These are phyloP conservation scores for Eurosta solidaginis DNA, from an alignment of 1,140 invertebrate genomes.

Conservation along the genomic window DNA sequence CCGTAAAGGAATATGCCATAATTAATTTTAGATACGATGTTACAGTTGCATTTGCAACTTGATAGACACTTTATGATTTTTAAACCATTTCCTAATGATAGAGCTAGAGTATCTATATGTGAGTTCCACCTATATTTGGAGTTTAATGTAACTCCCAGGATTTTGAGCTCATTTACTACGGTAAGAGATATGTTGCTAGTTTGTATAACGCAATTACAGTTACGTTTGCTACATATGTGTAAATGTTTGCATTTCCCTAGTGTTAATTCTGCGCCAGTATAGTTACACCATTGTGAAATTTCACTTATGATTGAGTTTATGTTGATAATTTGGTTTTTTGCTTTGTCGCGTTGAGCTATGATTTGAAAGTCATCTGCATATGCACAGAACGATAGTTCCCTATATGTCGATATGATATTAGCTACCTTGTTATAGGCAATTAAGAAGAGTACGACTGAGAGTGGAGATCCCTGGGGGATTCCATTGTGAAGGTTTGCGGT, in stretches of 20 bases:
- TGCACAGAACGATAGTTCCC: background rate
- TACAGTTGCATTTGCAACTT: slow-evolving; percentile 28
- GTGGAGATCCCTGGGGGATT: slow-evolving; percentile 33
- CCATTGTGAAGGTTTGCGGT: background rate
- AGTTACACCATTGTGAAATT: slow-evolving; percentile 22
- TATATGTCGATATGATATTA: slow-evolving; percentile 28
- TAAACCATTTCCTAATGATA: background rate
- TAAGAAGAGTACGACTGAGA: slow-evolving; percentile 31
- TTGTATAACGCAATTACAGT: background rate
- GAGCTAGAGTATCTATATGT: background rate
- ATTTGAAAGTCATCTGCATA: slow-evolving; percentile 36
- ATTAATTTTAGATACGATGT: background rate
- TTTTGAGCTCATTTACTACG: background rate
- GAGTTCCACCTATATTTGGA: slow-evolving; percentile 27
- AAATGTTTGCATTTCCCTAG: slow-evolving; percentile 34
- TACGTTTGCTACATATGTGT: slow-evolving; percentile 32
- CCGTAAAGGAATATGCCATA: no score
- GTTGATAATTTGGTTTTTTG: slow-evolving; percentile 13
- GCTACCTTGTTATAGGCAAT: slow-evolving; percentile 30
- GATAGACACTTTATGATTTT: slow-evolving; percentile 32
- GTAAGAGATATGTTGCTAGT: background rate
- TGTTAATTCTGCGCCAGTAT: slow-evolving; percentile 16
- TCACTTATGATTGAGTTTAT: slow-evolving; percentile 5
- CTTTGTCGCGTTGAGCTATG: background rate
- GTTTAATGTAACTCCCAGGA: slow-evolving; percentile 30